Percentiles rank a stretch among this genome's conserved stretches.
These are phyloP conservation scores for Tinea pellionella DNA, from an alignment of 2,888 invertebrate species.

Conservation along the genomic window DNA sequence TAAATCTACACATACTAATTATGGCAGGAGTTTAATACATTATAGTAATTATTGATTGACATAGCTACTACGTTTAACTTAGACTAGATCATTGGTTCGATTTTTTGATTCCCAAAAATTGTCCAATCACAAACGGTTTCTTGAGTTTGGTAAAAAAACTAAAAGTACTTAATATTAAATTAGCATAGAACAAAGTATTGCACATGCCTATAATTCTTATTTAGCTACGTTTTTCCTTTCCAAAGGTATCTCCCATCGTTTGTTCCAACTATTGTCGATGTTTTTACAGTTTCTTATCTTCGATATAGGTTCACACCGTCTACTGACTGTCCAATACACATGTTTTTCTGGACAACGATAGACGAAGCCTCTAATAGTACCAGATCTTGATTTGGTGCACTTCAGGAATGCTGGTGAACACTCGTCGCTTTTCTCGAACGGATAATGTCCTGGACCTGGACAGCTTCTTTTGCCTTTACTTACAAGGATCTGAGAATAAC, in stretches of 20 bases:
- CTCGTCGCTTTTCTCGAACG: conserved; percentile 72
- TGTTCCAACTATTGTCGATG: conserved; percentile 45
- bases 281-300: conserved; percentile 72
- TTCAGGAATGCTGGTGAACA: conserved; percentile 80
- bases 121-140: neutral
- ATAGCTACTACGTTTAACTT: conserved; percentile 14
- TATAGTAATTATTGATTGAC: too few relatives aligned
- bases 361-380: conserved; percentile 74
- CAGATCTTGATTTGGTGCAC: conserved; percentile 66
- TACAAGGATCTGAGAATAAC: conserved; percentile 72
- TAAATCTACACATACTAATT: conserved; percentile 26
- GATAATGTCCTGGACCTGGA: conserved; percentile 75
- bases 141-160: neutral
- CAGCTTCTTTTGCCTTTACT: conserved; percentile 69
- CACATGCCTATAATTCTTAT: conserved; percentile 23
- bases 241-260: conserved; percentile 68
- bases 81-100: conserved; percentile 12
- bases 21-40: conserved; percentile 33
- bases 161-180: neutral
- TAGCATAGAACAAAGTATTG: neutral
- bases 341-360: conserved; percentile 83
- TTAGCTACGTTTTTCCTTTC: conserved; percentile 64
- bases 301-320: conserved; percentile 76
- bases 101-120: neutral
- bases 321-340: conserved; percentile 81